Percentiles rank a stretch among this genome's conserved stretches.
These are phyloP conservation scores for Heliocidaris erythrogramma DNA, from an alignment of 35 echinoderm and acorn worm species.

Conservation along the genomic window DNA sequence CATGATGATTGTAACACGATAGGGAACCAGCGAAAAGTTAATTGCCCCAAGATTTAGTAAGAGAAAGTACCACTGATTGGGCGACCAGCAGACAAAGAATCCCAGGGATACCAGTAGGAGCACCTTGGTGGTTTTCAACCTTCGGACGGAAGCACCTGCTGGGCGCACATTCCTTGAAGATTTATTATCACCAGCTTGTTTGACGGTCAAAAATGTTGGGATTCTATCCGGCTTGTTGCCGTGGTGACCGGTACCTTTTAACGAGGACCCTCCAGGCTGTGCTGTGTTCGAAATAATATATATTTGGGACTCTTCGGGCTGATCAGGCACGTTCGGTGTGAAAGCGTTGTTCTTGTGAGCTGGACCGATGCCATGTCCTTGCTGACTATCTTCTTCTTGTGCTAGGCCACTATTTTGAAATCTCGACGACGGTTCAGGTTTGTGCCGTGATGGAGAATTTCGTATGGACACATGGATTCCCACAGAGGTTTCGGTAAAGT, in stretches of 20 bases:
- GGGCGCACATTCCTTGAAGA: neutral
- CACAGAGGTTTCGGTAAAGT: neutral
- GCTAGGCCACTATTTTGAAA: neutral
- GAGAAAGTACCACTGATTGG: constrained; percentile 48
- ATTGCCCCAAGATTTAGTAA: constrained; percentile 3
- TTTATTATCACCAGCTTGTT: neutral
- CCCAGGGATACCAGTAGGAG: neutral
- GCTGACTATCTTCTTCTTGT: neutral
- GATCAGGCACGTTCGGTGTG: neutral
- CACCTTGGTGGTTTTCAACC: constrained; percentile 27
- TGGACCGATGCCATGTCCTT: neutral
- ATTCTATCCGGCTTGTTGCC: neutral
- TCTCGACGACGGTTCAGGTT: neutral
- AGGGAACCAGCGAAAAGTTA: constrained; percentile 18
- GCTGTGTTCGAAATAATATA: neutral
- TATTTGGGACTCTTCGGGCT: neutral
- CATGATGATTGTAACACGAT: constrained; percentile 24
- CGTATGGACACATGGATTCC: neutral
- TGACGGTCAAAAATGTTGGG: neutral
- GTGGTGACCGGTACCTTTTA: neutral
- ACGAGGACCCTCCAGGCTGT: neutral
- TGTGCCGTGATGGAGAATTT: neutral
- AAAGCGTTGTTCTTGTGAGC: neutral
- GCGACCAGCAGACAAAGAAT: constrained; percentile 55
- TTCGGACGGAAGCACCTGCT: neutral